These are phyloP conservation scores for Ancistrus triradiatus DNA, from an alignment of 2,113 vertebrate species.

Conservation along the genomic window DNA sequence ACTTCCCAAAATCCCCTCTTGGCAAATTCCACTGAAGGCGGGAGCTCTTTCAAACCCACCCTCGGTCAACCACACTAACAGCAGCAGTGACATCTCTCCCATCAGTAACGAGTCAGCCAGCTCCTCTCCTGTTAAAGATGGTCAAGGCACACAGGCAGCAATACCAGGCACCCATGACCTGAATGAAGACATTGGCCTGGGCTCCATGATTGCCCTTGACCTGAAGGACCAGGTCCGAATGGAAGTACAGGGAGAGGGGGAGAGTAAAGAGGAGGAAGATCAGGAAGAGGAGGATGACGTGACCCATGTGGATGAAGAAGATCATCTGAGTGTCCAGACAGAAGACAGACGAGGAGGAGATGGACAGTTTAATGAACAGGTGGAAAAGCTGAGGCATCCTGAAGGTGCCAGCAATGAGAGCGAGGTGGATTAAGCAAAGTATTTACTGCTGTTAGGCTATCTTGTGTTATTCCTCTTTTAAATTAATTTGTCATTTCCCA, in stretches of 20 bases:
- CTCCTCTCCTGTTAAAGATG: conserved; percentile 85
- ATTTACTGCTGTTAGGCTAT: not conserved
- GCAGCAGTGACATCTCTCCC: conserved; percentile 96
- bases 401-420: conserved; percentile 92
- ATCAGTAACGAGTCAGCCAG: conserved; percentile 86
- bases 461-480: conserved; percentile 29
- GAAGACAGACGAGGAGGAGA: conserved; percentile 90
- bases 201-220: conserved; percentile 61
- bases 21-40: conserved; percentile 92
- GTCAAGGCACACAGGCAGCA: conserved; percentile 75
- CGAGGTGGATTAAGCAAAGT: conserved; percentile 80
- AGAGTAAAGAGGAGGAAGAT: conserved; percentile 78
- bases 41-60: conserved; percentile 68
- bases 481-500: not conserved
- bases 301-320: conserved; percentile 74
- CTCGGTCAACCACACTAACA: conserved; percentile 79
- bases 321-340: conserved; percentile 78
- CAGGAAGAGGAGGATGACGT: conserved; percentile 78
- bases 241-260: conserved; percentile 94
- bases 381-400: conserved; percentile 89
- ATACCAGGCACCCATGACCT: conserved; percentile 65
- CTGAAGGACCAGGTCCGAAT: conserved; percentile 87
- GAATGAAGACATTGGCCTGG: conserved; percentile 59
- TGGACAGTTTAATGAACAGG: conserved; percentile 94
- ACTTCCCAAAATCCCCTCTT: conserved; percentile 87